Conservation (phyloP, 1,140 invertebrate species). For the Penaeus chinensis region DNA sequence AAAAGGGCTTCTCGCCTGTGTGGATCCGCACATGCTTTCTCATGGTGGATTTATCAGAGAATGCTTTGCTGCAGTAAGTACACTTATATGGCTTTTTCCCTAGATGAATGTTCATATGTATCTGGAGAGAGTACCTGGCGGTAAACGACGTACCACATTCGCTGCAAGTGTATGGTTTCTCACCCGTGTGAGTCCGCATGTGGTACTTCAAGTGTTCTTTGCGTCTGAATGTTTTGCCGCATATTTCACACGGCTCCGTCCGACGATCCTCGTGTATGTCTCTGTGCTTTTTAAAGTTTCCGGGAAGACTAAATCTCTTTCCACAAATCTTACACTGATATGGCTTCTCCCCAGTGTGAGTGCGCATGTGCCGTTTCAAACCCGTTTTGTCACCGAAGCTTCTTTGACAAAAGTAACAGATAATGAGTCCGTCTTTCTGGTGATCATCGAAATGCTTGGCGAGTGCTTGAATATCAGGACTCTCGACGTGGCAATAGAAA, state of each 20-base stretch:
- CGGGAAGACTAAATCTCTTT: constrained; percentile 67
- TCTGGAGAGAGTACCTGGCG: constrained; percentile 73
- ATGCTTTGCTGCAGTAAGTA: constrained; percentile 70
- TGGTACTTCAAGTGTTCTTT: constrained; percentile 76
- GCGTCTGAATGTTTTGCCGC: constrained; percentile 73
- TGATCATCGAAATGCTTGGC: constrained; percentile 52
- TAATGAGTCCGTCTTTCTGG: constrained; percentile 54
- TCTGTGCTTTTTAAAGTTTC: constrained; percentile 66
- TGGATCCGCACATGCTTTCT: constrained; percentile 80
- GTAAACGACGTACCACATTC: constrained; percentile 90
- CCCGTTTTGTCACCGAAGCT: constrained; percentile 74
- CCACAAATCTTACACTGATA: constrained; percentile 66
- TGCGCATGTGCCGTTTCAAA: constrained; percentile 78
- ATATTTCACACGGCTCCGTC: constrained; percentile 73
- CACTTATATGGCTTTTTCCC: constrained; percentile 68
- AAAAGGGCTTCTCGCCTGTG: constrained; percentile 82
- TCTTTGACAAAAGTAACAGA: constrained; percentile 59
- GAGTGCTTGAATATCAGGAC: constrained; percentile 34
- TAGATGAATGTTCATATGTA: constrained; percentile 76
- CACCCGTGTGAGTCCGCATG: constrained; percentile 81
- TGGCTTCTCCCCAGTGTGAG: constrained; percentile 66
- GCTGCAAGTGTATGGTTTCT: constrained; percentile 83
- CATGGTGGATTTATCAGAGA: constrained; percentile 73
- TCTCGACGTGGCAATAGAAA: constrained; percentile 33
- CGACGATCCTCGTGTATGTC: constrained; percentile 69